Evolutionary conservation across 2,797 vertebrate species (phyloP), one percentile per base, ranked within the genome.

Genomic region (Pterois miles): DNA sequence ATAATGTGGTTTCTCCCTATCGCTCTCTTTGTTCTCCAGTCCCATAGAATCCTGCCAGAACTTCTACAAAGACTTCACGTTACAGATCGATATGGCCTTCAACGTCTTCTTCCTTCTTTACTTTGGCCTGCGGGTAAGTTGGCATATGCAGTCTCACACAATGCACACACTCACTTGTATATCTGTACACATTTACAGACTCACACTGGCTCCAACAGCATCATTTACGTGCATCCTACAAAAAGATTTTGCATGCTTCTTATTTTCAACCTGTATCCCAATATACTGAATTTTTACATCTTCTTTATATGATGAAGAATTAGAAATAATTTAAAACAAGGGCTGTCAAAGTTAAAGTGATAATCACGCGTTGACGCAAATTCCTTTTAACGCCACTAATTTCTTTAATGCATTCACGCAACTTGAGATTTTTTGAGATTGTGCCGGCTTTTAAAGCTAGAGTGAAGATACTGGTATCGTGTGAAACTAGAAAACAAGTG

Each of bases 31-130:
- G 2, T 70, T 84, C 88, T 94, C 85, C 92, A 99, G 98, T 93
- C 98, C 98, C 88, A 99, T 99, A 97, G 98, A 99, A 95, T 98
- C 98, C 96, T 99, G 98, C 95, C 98, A 99, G 96, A 97, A 98
- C 96, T 99, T 99, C 97, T 99, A 99, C 96, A 96, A 98, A 95
- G 98, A 99, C 94, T 98, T 99, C 96, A 99, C 98, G 1, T 96
- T 99, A 94, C 98, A 99, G 95, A 99, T 99, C 74, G 98, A 99
- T 95, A 99, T 99, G 98, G 98, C 97, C 93, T 99, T 99, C 96
- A 99, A 99, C 80, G 97, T 99, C 83, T 99, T 99, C 96, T 99
- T 99, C 95, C 97, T 99, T 59, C 97, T 99, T 69, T 99, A 99
- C 95, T 99, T 99, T 59, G 98, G 98, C 88, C 91, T 99, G 93